Percentiles rank a stretch among this genome's conserved stretches.
Evolutionary conservation across 2,113 vertebrate genomes (phyloP).

Genomic region (Aphyosemion australe): DNA sequence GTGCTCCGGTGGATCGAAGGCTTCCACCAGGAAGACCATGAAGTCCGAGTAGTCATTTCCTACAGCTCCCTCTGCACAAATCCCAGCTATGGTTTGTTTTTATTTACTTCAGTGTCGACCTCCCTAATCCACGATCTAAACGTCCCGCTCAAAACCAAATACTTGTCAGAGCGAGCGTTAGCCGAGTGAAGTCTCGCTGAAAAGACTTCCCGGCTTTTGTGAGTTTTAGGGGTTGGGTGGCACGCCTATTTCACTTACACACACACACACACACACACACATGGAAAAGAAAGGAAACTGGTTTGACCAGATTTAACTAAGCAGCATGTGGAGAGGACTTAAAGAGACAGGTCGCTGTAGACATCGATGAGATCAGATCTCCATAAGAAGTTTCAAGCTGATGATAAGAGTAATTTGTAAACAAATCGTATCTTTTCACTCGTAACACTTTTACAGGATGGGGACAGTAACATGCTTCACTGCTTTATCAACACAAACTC

Average conservation of each 20-base stretch:
- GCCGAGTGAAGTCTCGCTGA: conserved; percentile 17
- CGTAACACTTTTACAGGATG: background rate
- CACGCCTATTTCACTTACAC: conserved; percentile 30
- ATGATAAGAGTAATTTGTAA: background rate
- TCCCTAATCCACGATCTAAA: conserved; percentile 18
- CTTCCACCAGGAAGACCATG: conserved; percentile 55
- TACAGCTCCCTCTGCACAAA: background rate
- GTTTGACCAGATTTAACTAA: conserved; percentile 65
- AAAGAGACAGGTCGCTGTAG: conserved; percentile 1
- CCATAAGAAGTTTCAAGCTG: background rate
- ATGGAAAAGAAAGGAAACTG: conserved; percentile 57
- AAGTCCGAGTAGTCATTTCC: conserved; percentile 59
- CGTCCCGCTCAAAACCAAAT: conserved; percentile 16
- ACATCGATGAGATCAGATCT: background rate
- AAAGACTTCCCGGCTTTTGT: conserved; percentile 54
- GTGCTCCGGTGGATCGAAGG: conserved; percentile 45
- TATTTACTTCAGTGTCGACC: background rate
- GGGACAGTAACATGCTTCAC: too few relatives aligned
- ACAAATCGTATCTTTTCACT: background rate
- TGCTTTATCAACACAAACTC: background rate
- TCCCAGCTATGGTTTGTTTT: background rate
- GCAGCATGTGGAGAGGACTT: background rate
- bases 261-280: conserved; percentile 1
- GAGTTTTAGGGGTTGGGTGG: conserved; percentile 61
- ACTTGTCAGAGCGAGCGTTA: conserved; percentile 37